Evolutionary conservation across 1,140 invertebrate species (phyloP), one percentile per base, ranked within the genome.

Genomic region (Hypothenemus hampei): DNA sequence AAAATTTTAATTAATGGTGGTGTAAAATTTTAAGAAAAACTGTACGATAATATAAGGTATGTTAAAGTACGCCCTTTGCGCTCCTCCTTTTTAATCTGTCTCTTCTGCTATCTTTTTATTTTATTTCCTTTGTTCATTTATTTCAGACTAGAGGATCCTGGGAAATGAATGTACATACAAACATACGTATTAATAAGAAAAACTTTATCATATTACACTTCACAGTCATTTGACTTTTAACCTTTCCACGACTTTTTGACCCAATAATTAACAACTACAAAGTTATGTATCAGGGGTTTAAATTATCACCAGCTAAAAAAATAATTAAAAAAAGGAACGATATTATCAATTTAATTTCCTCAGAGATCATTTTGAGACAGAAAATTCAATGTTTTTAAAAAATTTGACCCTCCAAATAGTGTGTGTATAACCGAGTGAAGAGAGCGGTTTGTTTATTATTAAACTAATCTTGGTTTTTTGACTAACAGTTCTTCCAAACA

Each of bases 291-390:
- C n/a, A n/a, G n/a, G n/a, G 23, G 35, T 55, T 55, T 55, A 55
- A 55, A 55, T 24, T 55, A 55, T 55, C 52, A 55, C 52, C 52
- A 55, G 52, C 43, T 53, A 24, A 47, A 45, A 19, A n/a, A n/a
- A n/a, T n/a, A n/a, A n/a, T n/a, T 18, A 15, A 23, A 36, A 47
- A 39, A 55, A 33, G 43, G 31, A 31, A 45, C 23, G 41, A 36
- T 16, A 48, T 16, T 46, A 21, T n/a, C n/a, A n/a, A n/a, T n/a
- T n/a, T n/a, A n/a, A n/a, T 54, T 40, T 43, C 13, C n/a, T 19
- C 44, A 20, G 7, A 33, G n/a, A 24, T 19, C 24, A 44, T 47
- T 37, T 45, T 55, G 52, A 55, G 52, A 46, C 52, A 55, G 52
- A 55, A 15, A 16, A 23, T 16, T 29, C 10, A 39, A 45, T 22